Conservation (phyloP, 2,888 invertebrate genomes). For the Ennomos quercinarius region DNA sequence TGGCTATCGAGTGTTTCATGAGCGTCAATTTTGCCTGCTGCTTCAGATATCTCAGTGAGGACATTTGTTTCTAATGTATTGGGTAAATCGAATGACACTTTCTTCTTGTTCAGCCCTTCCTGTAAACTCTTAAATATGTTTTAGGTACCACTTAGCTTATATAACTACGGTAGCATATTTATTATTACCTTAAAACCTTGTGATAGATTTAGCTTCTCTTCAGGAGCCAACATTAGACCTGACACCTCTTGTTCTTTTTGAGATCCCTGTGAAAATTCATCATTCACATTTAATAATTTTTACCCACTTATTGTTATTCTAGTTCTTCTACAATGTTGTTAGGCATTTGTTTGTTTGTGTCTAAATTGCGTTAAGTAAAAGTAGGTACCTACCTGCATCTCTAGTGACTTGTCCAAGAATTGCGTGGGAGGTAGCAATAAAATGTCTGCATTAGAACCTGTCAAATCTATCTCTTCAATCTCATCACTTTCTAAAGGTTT, state of each 20-base stretch:
- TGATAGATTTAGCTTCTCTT: background rate
- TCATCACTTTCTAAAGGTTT: conserved; percentile 29
- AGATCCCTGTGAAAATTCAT: background rate
- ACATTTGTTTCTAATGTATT: conserved; percentile 46
- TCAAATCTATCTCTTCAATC: conserved; percentile 60
- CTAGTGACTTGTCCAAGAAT: conserved; percentile 58
- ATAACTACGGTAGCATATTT: background rate
- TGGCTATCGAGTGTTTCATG: conserved; percentile 54
- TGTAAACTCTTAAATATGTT: conserved; percentile 25
- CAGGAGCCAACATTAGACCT: background rate
- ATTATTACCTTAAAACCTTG: conserved; percentile 1
- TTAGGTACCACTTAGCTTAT: background rate
- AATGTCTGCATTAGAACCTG: conserved; percentile 41
- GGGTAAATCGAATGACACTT: conserved; percentile 58
- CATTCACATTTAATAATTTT: no score
- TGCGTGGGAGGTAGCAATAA: conserved; percentile 67
- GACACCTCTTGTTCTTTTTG: background rate
- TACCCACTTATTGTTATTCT: no score
- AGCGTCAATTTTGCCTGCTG: conserved; percentile 37
- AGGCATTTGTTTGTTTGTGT: no score
- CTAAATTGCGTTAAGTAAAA: no score
- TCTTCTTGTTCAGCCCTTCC: conserved; percentile 48
- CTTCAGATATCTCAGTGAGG: conserved; percentile 27
- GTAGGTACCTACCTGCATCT: conserved; percentile 41
- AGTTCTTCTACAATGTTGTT: no score